phyloP scores from a whole-genome alignment of 1,140 invertebrate species.

The Orius insidiosus region DNA sequence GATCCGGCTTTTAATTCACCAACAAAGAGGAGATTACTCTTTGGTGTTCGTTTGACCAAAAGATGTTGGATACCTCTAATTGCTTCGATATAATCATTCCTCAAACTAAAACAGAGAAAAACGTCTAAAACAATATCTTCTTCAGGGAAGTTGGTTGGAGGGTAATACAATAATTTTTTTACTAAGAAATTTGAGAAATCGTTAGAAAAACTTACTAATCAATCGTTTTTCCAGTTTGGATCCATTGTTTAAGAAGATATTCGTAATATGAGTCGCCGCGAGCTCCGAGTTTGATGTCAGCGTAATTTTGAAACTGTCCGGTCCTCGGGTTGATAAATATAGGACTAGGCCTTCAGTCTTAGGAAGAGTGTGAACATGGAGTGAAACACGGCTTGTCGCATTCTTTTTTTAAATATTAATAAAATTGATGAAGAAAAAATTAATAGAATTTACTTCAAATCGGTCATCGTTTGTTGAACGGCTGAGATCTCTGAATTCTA shows the following conservation, averaged over 20 bases:
- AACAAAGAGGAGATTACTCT: slow-evolving; percentile 73
- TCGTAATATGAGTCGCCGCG: slow-evolving; percentile 98
- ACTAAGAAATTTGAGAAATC: no score
- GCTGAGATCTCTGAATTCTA: slow-evolving; percentile 83
- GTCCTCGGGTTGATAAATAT: slow-evolving; percentile 94
- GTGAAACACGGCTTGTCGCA: slow-evolving; percentile 62
- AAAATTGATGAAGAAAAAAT: no score
- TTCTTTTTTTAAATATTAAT: no score
- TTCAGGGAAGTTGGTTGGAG: no score
- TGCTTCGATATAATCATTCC: slow-evolving; percentile 70
- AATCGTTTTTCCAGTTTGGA: slow-evolving; percentile 73
- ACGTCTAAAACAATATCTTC: no score
- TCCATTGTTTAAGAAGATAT: slow-evolving; percentile 91
- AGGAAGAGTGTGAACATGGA: slow-evolving; percentile 73
- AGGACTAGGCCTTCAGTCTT: slow-evolving; percentile 88
- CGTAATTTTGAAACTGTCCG: slow-evolving; percentile 64
- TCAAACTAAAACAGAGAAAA: slow-evolving; percentile 66
- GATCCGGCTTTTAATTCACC: slow-evolving; percentile 75
- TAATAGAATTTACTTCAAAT: slow-evolving; percentile 59
- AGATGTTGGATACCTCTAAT: slow-evolving; percentile 69
- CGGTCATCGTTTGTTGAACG: slow-evolving; percentile 52
- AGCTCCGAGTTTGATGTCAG: slow-evolving; percentile 83
- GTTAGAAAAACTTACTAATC: slow-evolving; percentile 54
- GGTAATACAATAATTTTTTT: no score
- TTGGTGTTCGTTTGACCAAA: slow-evolving; percentile 58